Evolutionary conservation across 1,140 invertebrate species (phyloP), one percentile per base, ranked within the genome.

Genomic region (Magallana gigas): DNA sequence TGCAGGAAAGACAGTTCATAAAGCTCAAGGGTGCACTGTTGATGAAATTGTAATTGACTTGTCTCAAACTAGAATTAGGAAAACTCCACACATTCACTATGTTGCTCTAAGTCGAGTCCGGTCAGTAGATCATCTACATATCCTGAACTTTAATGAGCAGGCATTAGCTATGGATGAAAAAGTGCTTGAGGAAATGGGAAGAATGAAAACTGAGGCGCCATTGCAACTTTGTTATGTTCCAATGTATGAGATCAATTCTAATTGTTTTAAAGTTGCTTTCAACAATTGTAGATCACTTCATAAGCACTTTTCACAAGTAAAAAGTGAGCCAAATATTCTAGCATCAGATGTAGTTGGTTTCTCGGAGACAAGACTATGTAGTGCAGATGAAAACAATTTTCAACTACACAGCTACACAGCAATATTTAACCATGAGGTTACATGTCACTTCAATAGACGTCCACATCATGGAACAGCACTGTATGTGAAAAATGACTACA

Each of bases 1-100:
- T 12, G 84, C 84, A 14, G 29, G 18, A n/a, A 85, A 85, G 57
- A 84, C 84, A 18, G 62, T 85, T 48, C 84, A 85, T 76, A 85
- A 85, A 56, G 64, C 84, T 12, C 84, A 85, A 68, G 62, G 84
- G 8, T 57, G 60, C 18, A 85, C 84, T 71, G 84, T 85, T 57
- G 62, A 84, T 84, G 83, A 85, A 76, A 64, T 85, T 85, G 83
- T 84, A n/a, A 36, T 84, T 59, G 84, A 85, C 84, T 29, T 85
- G 57, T 80, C 76, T 80, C 76, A 80, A 29, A 57, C 82, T 4
- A 58, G 8, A 57, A 57, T 16, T 4, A 64, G 60, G 29, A 81
- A 82, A 82, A 29, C 18, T 48, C 85, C 71, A 82, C 85, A 86
- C 58, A 60, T 86, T 23, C 85, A 86, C 36, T 86, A 82, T 81